Percentiles rank a stretch among this genome's conserved stretches.
phyloP scores from a whole-genome alignment of 2,797 vertebrate species.

The Sebastes diploproa region DNA sequence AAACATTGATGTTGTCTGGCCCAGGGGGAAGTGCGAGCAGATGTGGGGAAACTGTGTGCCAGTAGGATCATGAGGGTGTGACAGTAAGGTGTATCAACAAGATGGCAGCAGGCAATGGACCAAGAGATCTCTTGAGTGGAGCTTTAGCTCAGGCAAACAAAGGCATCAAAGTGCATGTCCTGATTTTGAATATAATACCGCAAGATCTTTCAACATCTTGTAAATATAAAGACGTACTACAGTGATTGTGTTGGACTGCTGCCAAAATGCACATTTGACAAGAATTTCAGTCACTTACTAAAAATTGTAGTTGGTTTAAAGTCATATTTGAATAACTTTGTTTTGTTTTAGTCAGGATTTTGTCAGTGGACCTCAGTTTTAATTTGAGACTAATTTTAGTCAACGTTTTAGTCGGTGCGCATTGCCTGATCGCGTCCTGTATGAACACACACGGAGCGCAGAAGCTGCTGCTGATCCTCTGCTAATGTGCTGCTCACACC shows the following conservation, averaged over 20 bases:
- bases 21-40: constrained; percentile 42
- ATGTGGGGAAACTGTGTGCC: constrained; percentile 39
- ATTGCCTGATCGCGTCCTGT: background rate
- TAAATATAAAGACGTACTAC: background rate
- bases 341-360: background rate
- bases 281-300: no score
- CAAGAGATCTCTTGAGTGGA: constrained; percentile 31
- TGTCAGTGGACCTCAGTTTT: background rate
- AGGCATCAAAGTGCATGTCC: constrained; percentile 1
- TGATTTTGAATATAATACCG: background rate
- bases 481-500: background rate
- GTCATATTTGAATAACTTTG: background rate
- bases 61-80: constrained; percentile 47
- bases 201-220: background rate
- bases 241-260: background rate
- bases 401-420: background rate
- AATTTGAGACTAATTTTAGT: background rate
- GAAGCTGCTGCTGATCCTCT: background rate
- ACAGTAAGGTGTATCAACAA: constrained; percentile 46
- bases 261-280: background rate
- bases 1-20: constrained; percentile 50
- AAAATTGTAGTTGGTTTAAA: background rate
- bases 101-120: constrained; percentile 48
- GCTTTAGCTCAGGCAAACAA: constrained; percentile 4
- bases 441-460: background rate